Conservation (phyloP, 2,113 vertebrate species). For the Pica pica region DNA sequence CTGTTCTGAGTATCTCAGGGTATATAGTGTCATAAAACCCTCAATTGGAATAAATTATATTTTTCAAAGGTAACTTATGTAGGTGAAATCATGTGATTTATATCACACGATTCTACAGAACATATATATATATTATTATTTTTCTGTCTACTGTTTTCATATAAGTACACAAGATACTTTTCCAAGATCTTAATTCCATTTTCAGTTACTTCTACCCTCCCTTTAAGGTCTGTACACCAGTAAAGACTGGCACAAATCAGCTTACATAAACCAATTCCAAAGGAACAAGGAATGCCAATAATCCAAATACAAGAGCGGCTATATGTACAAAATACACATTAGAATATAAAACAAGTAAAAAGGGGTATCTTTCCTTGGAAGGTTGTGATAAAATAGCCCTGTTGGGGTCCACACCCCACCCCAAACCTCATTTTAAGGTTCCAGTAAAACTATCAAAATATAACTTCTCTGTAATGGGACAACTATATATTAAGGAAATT, state of each 20-base stretch:
- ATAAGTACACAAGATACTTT: neutral
- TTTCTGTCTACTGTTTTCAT: neutral
- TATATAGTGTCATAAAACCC: neutral
- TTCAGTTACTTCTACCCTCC: neutral
- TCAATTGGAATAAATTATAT: neutral
- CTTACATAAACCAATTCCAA: neutral
- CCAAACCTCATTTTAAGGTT: neutral
- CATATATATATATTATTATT: neutral
- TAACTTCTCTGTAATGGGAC: neutral
- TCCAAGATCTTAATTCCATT: neutral
- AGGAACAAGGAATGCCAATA: neutral
- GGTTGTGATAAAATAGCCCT: neutral
- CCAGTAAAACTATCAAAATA: neutral
- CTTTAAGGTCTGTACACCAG: neutral
- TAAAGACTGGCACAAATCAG: neutral
- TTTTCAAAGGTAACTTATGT: neutral
- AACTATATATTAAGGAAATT: neutral
- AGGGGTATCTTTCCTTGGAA: rapidly evolving
- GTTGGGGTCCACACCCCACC: neutral
- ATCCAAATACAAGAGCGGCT: neutral
- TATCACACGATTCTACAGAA: neutral
- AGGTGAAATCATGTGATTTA: neutral
- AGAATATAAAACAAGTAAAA: neutral
- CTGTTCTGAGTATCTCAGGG: neutral
- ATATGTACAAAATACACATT: neutral